Base-by-base conservation (phyloP, 2,888 invertebrate species). In the Drosophila nr. perissopoda region DNA sequence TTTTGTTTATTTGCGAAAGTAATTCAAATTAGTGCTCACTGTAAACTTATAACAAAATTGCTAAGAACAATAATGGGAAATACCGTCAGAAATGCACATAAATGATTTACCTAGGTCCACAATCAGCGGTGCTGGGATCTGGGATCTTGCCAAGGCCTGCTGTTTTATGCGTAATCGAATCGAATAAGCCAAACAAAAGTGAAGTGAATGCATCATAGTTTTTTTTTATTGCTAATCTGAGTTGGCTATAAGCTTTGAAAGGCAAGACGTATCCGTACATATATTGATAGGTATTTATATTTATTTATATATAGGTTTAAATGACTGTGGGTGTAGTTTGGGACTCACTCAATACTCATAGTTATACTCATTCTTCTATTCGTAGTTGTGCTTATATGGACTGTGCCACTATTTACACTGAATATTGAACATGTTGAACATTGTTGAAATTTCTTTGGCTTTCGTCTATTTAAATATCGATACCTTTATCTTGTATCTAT, bases 351-450 rank as follows among this genome's bases (percentile, higher is more conserved):
- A 40, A 21, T 11, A 48, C 31, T 18, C 16, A 52, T 16, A 45
- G 45, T 45, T 45, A 16, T 51, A 36, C 40, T 40, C 48, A 56
- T 13, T 29, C 21, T 56, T 34, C 16, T 34, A 25, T 36, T 36
- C 36, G 25, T n/a, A 18, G 18, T 13, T 38, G 36, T 56, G 38
- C 27, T 56, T 56, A 57, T 57, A 57, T 65, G 68, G 58, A 59
- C 71, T 85, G 84, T 61, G 82, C 87, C 87, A 86, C 87, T 89
- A 86, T 86, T 86, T 86, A 89, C 87, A 75, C 78, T 67, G 81
- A 76, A 85, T 74, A 62, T 70, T 73, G 74, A 74, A 70, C 58
- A 73, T 88, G 85, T 88, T 88, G 10, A 31, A 31, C 31, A 31
- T 87, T 61, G 74, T 80, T 64, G 57, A 72, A 59, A 61, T 77